phyloP scores from a whole-genome alignment of 1,140 invertebrate genomes.

The Papilio polytes region DNA sequence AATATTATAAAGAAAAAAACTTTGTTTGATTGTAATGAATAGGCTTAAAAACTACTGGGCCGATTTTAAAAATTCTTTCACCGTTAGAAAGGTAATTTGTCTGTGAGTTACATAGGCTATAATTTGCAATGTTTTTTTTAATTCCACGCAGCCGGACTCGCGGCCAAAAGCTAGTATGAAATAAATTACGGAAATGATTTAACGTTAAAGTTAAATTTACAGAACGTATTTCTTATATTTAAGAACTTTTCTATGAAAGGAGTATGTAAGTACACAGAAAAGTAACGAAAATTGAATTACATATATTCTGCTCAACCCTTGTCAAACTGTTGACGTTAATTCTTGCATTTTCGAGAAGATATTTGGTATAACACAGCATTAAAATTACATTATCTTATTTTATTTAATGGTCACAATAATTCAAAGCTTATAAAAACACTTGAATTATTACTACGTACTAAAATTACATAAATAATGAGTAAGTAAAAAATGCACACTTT shows the following conservation, averaged over 20 bases:
- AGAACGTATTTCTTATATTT: not conserved
- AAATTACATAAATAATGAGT: too few relatives aligned
- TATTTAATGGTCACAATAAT: not conserved
- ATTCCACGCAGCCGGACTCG: too few relatives aligned
- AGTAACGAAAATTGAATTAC: not conserved
- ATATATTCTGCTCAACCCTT: not conserved
- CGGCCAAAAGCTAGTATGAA: not conserved
- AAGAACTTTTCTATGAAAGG: not conserved
- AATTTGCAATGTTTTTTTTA: too few relatives aligned
- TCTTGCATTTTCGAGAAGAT: not conserved
- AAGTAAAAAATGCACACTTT: too few relatives aligned
- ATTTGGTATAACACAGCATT: not conserved
- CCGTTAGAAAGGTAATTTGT: too few relatives aligned
- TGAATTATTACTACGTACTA: not conserved
- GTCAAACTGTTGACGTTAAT: constrained; percentile 4
- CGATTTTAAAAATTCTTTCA: too few relatives aligned
- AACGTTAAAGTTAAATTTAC: too few relatives aligned
- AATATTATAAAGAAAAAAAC: too few relatives aligned
- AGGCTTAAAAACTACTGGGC: too few relatives aligned
- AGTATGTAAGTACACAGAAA: not conserved
- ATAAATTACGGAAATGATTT: not conserved
- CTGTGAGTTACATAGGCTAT: too few relatives aligned
- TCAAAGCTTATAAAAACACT: not conserved
- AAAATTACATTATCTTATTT: not conserved
- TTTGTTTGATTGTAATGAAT: too few relatives aligned